phyloP scores from a whole-genome alignment of 2,888 invertebrate species.

The Plagodis pulveraria region DNA sequence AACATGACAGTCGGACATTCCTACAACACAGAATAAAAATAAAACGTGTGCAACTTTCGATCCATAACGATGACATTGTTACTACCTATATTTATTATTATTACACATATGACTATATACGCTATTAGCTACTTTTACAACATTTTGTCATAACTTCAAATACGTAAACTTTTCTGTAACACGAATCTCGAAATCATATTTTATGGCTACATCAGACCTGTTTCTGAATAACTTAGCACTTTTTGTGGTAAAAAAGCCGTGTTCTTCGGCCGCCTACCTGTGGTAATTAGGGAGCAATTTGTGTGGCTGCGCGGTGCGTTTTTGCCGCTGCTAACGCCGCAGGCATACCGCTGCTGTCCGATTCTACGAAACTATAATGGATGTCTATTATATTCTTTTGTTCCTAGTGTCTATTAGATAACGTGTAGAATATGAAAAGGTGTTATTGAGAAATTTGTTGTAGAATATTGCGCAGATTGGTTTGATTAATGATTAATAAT shows the following conservation, averaged over 20 bases:
- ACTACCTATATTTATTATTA: too few relatives aligned
- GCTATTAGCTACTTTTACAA: too few relatives aligned
- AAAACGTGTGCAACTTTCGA: too few relatives aligned
- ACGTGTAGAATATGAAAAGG: conserved; percentile 21
- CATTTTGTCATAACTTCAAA: too few relatives aligned
- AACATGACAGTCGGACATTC: too few relatives aligned
- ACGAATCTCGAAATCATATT: conserved; percentile 45
- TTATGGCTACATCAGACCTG: conserved; percentile 47
- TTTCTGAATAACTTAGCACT: conserved; percentile 68
- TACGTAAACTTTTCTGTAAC: neutral
- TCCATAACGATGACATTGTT: too few relatives aligned
- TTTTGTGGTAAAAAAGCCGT: conserved; percentile 54
- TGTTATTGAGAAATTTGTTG: conserved; percentile 10
- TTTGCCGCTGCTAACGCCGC: conserved; percentile 38
- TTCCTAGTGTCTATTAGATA: conserved; percentile 29
- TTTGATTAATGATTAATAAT: too few relatives aligned
- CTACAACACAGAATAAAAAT: too few relatives aligned
- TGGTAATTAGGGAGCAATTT: conserved; percentile 72
- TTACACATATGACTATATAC: too few relatives aligned
- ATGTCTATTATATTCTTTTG: conserved; percentile 25
- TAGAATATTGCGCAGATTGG: neutral
- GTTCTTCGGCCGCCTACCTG: conserved; percentile 69
- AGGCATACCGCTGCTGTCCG: conserved; percentile 34
- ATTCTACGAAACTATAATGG: conserved; percentile 30
- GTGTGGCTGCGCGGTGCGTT: conserved; percentile 42